Base-by-base conservation (phyloP, 1,140 invertebrate species). In the Cepaea nemoralis region DNA sequence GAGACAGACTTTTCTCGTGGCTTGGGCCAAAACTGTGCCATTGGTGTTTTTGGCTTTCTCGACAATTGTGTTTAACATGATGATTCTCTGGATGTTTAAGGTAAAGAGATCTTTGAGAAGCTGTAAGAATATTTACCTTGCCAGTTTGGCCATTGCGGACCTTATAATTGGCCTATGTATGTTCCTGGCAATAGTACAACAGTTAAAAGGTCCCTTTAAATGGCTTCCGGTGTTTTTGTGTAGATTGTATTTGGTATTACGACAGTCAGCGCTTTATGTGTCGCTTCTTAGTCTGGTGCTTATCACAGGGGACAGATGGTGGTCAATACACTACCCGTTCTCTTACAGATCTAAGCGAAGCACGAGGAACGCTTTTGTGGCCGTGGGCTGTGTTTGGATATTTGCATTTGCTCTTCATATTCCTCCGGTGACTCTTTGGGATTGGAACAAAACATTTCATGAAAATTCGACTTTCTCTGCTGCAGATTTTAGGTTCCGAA, bases 241-340 rank as follows among this genome's bases (percentile, higher is more conserved):
- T 73, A 80, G 63, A 59, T 16, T 88, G 8, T 87, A 87, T 67
- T 80, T 88, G 31, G 85, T 86, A 35, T 22, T 87, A 31, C 77
- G 88, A 55, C 86, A 86, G 76, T 86, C 88, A 0, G 82, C 88
- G 48, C 85, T 87, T 39, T 87, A 88, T 81, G 83, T 89, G 31
- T 87, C 88, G 12, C 77, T 89, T 48, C 74, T 89, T 22, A 89
- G 88, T 77, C 86, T 89, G 42, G 84, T 89, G 45, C 80, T 89
- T 19, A 86, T 89, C 66, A 87, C 85, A 50, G 80, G 87, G 5
- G 89, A 89, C 73, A 76, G 89, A 40, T 89, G 89, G 89, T 89
- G 89, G 89, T 88, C 87, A 8, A 86, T 89, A 48, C 87, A 87
- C 82, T 88, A 87, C 79, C 89, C 89, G 22, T 86, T 89, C 80